Conservation (phyloP, 2,797 vertebrate genomes). For the Adelosebastes latens region DNA sequence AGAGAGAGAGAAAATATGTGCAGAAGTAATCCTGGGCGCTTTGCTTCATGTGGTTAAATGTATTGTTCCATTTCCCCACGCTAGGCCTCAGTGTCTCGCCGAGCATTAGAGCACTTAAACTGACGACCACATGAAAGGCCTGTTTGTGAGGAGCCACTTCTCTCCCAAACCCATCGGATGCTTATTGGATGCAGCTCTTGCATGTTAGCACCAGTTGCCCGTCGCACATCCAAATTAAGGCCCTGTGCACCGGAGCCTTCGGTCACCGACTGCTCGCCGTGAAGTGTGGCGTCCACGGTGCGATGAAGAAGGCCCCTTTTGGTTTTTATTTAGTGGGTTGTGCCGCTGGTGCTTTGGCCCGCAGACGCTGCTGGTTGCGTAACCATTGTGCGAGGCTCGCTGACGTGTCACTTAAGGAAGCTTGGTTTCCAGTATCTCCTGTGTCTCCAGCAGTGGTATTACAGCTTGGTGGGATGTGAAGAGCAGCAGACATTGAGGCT, state of each 20-base stretch:
- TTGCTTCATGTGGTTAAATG: constrained; percentile 82
- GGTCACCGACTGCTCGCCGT: constrained; percentile 47
- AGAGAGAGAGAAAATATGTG: constrained; percentile 59
- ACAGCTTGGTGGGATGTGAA: constrained; percentile 65
- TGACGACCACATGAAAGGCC: constrained; percentile 81
- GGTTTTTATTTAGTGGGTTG: constrained; percentile 58
- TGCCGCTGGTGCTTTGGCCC: constrained; percentile 65
- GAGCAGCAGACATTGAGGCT: constrained; percentile 74
- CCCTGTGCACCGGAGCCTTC: constrained; percentile 29
- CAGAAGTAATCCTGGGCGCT: constrained; percentile 74
- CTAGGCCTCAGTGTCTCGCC: constrained; percentile 81
- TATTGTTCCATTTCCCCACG: constrained; percentile 81
- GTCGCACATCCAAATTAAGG: constrained; percentile 53
- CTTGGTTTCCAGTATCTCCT: constrained; percentile 74
- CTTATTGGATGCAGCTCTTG: constrained; percentile 77
- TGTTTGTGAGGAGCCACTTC: constrained; percentile 77
- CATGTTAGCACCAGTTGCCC: constrained; percentile 71
- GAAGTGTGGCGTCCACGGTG: constrained; percentile 57
- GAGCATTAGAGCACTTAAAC: constrained; percentile 81
- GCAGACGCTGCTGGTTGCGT: constrained; percentile 56
- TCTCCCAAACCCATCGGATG: constrained; percentile 68
- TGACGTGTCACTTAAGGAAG: constrained; percentile 74
- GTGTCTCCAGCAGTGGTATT: constrained; percentile 69
- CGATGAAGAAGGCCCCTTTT: constrained; percentile 47
- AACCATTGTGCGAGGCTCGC: constrained; percentile 63